Evolutionary conservation across 92 coral and sea anemone genomes (phyloP).

Genomic region (Phenganax stokvisi): DNA sequence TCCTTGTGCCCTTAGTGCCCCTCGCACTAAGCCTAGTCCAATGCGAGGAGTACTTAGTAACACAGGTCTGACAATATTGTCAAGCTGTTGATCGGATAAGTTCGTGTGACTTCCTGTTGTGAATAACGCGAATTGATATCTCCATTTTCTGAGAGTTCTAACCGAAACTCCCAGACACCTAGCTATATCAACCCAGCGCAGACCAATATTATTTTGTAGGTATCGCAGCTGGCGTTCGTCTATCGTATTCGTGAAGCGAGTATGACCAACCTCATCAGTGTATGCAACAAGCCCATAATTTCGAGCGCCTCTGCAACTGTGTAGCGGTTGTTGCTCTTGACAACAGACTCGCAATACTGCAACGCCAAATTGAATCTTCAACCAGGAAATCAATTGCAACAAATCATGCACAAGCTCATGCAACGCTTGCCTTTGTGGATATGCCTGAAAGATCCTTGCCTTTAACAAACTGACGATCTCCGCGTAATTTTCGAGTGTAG

Average conservation of each 20-base stretch:
- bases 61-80: background rate
- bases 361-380: background rate
- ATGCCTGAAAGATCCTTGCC: background rate
- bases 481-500: conserved; percentile 7
- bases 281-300: background rate
- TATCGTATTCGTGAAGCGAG: background rate
- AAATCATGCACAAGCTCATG: background rate
- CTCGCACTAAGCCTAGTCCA: conserved; percentile 10
- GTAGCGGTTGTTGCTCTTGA: background rate
- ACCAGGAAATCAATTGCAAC: conserved; percentile 6
- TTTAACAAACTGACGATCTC: background rate
- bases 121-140: conserved; percentile 11
- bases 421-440: conserved; percentile 6
- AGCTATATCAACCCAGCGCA: conserved; percentile 32
- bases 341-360: background rate
- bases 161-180: conserved; percentile 12
- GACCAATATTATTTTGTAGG: conserved; percentile 9
- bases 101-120: background rate
- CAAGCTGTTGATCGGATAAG: conserved; percentile 4
- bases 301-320: background rate
- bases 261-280: conserved; percentile 16
- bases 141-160: conserved; percentile 31
- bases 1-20: conserved; percentile 10
- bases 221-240: conserved; percentile 5
- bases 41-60: background rate